Percentiles rank a stretch among this genome's conserved stretches.
Conservation (phyloP, 1,140 invertebrate species). For the Neotoxoptera formosana region DNA sequence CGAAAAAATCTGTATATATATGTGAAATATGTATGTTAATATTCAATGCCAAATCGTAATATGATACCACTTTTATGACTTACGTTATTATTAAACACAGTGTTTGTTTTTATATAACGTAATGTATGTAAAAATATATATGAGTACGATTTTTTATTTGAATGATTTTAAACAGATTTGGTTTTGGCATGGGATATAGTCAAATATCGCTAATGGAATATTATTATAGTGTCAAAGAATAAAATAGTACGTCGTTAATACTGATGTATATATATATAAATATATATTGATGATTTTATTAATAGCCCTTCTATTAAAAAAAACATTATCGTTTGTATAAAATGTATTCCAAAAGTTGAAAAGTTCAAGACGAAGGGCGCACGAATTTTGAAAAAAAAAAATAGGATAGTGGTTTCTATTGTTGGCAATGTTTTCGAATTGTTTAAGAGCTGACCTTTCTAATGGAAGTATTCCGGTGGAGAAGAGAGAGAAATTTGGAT, state of each 20-base stretch:
- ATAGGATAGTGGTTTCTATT: not conserved
- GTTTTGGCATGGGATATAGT: slow-evolving; percentile 24
- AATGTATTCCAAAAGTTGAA: not conserved
- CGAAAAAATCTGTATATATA: not conserved
- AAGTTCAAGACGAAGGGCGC: not conserved
- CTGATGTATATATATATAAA: not conserved
- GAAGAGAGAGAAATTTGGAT: slow-evolving; percentile 48
- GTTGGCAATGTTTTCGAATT: slow-evolving; percentile 29
- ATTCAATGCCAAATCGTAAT: slow-evolving; percentile 52
- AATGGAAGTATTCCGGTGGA: slow-evolving; percentile 48
- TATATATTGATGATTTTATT: not conserved
- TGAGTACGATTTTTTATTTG: not conserved
- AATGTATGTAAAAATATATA: not conserved
- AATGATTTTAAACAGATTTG: not conserved
- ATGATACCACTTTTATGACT: not conserved
- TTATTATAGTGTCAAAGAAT: not conserved
- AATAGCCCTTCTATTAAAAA: not conserved
- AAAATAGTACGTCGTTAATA: not conserved
- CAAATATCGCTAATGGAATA: not conserved
- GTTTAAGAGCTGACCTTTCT: slow-evolving; percentile 51
- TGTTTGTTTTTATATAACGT: not conserved
- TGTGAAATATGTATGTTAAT: slow-evolving; percentile 7
- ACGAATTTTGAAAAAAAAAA: not conserved
- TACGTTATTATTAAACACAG: slow-evolving; percentile 38
- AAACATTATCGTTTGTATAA: not conserved